Evolutionary conservation across 2,888 invertebrate species (phyloP).

Genomic region (Heliothis peltigera): DNA sequence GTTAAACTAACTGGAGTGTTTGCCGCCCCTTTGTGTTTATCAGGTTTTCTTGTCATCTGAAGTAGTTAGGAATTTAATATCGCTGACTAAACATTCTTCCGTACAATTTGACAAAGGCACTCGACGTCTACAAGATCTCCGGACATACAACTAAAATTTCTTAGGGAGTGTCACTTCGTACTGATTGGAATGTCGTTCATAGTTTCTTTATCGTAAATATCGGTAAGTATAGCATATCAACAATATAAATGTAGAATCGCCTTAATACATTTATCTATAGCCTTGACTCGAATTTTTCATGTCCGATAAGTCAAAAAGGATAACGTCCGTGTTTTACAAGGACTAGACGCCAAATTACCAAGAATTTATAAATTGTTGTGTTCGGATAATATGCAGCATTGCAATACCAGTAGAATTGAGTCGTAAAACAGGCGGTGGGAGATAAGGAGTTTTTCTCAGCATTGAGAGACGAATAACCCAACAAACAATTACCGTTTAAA

Average conservation of each 20-base stretch:
- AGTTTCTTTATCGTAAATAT: constrained; percentile 16
- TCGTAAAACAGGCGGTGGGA: too few relatives aligned
- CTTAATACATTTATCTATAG: constrained; percentile 12
- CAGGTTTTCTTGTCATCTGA: background rate
- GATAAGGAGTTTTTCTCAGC: too few relatives aligned
- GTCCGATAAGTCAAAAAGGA: constrained; percentile 23
- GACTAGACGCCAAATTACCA: background rate
- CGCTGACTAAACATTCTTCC: too few relatives aligned
- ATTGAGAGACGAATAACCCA: too few relatives aligned
- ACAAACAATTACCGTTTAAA: too few relatives aligned
- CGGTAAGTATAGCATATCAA: constrained; percentile 4
- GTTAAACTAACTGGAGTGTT: constrained; percentile 17
- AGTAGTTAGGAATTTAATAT: background rate
- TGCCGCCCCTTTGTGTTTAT: background rate
- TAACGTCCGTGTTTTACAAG: background rate
- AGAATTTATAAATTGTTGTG: too few relatives aligned
- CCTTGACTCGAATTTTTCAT: constrained; percentile 34
- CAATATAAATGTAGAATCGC: constrained; percentile 20
- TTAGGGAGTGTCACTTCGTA: too few relatives aligned
- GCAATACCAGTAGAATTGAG: too few relatives aligned
- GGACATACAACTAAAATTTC: background rate
- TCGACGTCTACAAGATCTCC: background rate
- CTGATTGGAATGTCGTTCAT: constrained; percentile 24
- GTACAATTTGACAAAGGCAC: too few relatives aligned
- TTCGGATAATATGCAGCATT: too few relatives aligned